Evolutionary conservation across 2,888 invertebrate genomes (phyloP).

Genomic region (Amiota communis): DNA sequence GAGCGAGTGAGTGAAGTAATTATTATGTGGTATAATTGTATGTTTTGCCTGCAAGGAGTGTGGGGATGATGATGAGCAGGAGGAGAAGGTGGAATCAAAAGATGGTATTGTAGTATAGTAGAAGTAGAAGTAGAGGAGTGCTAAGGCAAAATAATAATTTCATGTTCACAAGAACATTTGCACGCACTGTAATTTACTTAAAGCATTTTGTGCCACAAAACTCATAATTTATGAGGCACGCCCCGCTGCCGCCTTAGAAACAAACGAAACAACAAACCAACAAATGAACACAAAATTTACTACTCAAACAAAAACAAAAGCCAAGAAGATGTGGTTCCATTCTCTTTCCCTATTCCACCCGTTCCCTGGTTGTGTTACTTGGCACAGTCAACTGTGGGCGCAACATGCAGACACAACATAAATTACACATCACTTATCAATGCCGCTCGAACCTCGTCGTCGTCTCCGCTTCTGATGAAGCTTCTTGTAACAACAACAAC

Average conservation of each 20-base stretch:
- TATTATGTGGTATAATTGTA: constrained; percentile 26
- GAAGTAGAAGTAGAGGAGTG: constrained; percentile 35
- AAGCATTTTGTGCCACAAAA: constrained; percentile 64
- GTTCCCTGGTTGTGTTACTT: too few relatives aligned
- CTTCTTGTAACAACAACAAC: constrained; percentile 11
- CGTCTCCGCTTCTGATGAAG: neutral
- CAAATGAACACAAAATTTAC: neutral
- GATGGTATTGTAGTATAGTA: too few relatives aligned
- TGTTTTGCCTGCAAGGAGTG: neutral
- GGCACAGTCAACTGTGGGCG: constrained; percentile 36
- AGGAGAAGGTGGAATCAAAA: too few relatives aligned
- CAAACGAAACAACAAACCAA: neutral
- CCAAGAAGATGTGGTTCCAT: neutral
- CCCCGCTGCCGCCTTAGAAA: constrained; percentile 40
- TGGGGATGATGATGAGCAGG: too few relatives aligned
- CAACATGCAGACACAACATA: constrained; percentile 67
- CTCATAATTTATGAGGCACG: constrained; percentile 67
- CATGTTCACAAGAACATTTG: constrained; percentile 68
- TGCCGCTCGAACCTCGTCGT: constrained; percentile 34
- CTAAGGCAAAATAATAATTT: constrained; percentile 59
- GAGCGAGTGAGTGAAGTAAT: constrained; percentile 22
- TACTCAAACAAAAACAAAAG: constrained; percentile 12
- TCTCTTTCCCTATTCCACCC: neutral
- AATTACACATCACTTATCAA: constrained; percentile 53
- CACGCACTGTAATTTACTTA: constrained; percentile 67